A percentile compares a stretch with the other conserved stretches of the same genome.
These are phyloP conservation scores for Ceyx erithaca DNA, from an alignment of 2,797 vertebrate species.

Conservation along the genomic window DNA sequence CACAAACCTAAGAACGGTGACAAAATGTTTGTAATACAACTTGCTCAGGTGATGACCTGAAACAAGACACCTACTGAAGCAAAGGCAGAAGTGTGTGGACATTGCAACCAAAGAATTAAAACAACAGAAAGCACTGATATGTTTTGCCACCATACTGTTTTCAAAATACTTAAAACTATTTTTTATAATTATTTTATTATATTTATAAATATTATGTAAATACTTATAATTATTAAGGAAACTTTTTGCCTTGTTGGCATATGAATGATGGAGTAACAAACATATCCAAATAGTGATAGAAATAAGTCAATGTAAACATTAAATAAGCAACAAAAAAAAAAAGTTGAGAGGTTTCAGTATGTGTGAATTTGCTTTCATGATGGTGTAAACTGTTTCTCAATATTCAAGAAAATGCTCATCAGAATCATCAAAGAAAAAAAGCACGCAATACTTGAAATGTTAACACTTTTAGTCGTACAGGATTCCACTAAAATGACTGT, in stretches of 20 bases:
- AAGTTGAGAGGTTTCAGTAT: background rate
- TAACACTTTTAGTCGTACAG: constrained; percentile 25
- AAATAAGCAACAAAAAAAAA: background rate
- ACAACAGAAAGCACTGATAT: rapidly evolving
- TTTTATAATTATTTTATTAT: background rate
- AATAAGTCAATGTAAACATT: background rate
- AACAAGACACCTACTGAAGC: background rate
- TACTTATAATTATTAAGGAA: background rate
- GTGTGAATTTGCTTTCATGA: background rate
- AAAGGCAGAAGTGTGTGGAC: background rate
- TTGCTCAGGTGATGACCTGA: background rate
- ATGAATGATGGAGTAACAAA: background rate
- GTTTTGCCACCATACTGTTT: background rate
- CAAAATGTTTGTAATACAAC: background rate
- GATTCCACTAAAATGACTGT: constrained; percentile 45
- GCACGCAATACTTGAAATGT: background rate
- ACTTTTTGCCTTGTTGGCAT: background rate
- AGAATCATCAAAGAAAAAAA: background rate
- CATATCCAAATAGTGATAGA: background rate
- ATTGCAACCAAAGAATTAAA: background rate
- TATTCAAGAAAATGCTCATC: background rate
- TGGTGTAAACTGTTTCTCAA: background rate
- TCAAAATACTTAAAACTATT: background rate
- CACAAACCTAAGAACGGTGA: background rate
- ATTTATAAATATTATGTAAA: background rate